Conservation (phyloP, 1,140 invertebrate species). For the Xylocopa sonorina region DNA sequence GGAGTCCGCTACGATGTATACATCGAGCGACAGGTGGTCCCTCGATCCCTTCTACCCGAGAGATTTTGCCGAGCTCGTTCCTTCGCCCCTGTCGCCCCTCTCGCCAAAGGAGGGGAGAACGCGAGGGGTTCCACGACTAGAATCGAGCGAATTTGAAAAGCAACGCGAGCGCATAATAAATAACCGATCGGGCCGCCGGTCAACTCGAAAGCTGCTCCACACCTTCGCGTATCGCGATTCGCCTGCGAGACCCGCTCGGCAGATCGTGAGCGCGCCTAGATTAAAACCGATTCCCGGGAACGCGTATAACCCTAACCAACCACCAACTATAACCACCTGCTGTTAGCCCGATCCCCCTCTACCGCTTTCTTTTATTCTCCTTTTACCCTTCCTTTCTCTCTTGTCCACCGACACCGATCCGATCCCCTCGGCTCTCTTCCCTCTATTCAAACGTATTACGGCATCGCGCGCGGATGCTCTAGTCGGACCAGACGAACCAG, state of each 20-base stretch:
- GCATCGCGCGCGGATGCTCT: constrained; percentile 65
- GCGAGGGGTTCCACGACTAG: too few relatives aligned
- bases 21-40: constrained; percentile 67
- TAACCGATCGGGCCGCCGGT: too few relatives aligned
- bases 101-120: constrained; percentile 37
- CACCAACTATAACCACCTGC: constrained; percentile 72
- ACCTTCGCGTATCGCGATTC: constrained; percentile 47
- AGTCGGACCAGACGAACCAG: constrained; percentile 41
- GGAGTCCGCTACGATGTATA: constrained; percentile 40
- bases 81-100: constrained; percentile 35
- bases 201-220: background rate
- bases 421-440: constrained; percentile 20
- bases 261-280: constrained; percentile 43
- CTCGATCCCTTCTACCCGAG: constrained; percentile 56
- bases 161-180: background rate
- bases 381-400: constrained; percentile 10
- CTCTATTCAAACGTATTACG: constrained; percentile 67
- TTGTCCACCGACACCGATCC: background rate
- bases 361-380: constrained; percentile 23
- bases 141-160: too few relatives aligned
- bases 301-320: constrained; percentile 72
- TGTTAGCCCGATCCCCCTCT: constrained; percentile 67
- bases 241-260: constrained; percentile 48
- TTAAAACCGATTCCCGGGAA: constrained; percentile 70
- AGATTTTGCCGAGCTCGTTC: constrained; percentile 60